Evolutionary conservation across 2,797 vertebrate species (phyloP).

Genomic region (Schizothorax lantsangensis): DNA sequence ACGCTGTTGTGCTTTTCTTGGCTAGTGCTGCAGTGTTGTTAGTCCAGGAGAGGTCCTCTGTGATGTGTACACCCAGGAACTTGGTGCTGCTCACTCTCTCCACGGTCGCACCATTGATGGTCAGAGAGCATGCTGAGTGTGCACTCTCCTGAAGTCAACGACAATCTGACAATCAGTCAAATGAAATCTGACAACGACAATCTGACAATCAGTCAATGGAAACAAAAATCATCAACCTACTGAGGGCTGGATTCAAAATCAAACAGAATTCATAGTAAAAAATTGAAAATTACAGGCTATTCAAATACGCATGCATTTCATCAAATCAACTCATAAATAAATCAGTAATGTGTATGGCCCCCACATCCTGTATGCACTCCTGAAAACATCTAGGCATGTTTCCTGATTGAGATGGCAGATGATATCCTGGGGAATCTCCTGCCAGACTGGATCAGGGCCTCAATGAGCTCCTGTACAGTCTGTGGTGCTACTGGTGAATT

Average conservation of each 20-base stretch:
- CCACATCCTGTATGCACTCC: not conserved
- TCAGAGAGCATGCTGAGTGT: no score
- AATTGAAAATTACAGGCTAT: not conserved
- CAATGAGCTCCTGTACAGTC: not conserved
- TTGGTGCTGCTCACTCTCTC: no score
- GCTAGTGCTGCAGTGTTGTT: no score
- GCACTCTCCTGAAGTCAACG: no score
- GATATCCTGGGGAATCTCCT: not conserved
- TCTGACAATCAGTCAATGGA: not conserved
- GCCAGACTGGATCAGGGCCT: not conserved
- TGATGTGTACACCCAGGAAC: no score
- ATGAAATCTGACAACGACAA: no score
- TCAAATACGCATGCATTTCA: not conserved
- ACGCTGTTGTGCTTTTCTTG: no score
- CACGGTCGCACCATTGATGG: no score
- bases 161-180: no score
- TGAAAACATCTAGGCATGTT: not conserved
- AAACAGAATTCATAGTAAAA: not conserved
- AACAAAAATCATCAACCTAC: not conserved
- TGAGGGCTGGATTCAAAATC: not conserved
- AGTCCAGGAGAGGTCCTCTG: no score
- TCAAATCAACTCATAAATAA: not conserved
- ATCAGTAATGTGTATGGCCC: not conserved
- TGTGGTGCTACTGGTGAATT: not conserved
- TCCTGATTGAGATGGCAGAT: not conserved